Percentiles rank a stretch among this genome's conserved stretches.
phyloP scores from a whole-genome alignment of 53 echinoderm and acorn worm genomes.

The Apostichopus leukothele region DNA sequence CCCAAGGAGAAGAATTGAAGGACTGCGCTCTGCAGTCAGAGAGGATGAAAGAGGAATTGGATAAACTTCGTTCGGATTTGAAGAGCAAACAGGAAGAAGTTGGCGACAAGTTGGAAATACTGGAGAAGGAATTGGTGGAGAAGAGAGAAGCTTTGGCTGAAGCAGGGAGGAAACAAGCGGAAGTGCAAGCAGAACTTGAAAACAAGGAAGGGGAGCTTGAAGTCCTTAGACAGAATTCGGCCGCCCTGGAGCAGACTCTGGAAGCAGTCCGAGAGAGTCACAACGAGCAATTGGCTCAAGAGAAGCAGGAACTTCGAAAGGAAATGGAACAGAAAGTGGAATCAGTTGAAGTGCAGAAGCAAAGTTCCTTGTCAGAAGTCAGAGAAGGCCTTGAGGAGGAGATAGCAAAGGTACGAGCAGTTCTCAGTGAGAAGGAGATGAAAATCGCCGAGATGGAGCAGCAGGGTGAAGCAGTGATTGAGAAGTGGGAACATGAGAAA shows the following conservation, averaged over 20 bases:
- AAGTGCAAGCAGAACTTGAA: constrained; percentile 44
- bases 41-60: constrained; percentile 57
- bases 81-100: constrained; percentile 49
- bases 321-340: constrained; percentile 74
- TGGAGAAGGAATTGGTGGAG: constrained; percentile 52
- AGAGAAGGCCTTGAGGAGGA: constrained; percentile 52
- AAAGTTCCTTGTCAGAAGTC: constrained; percentile 77
- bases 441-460: constrained; percentile 56
- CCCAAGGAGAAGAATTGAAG: constrained; percentile 52
- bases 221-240: constrained; percentile 8
- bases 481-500: constrained; percentile 64
- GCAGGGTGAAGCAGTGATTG: constrained; percentile 27
- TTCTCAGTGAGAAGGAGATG: not conserved
- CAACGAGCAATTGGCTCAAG: constrained; percentile 51
- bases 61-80: constrained; percentile 35
- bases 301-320: constrained; percentile 60
- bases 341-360: constrained; percentile 72
- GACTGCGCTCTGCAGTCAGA: constrained; percentile 61
- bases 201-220: constrained; percentile 54
- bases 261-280: constrained; percentile 55
- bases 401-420: constrained; percentile 58
- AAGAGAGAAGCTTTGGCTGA: constrained; percentile 55
- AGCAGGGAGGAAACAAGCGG: constrained; percentile 49
- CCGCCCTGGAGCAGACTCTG: constrained; percentile 41
- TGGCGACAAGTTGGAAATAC: constrained; percentile 43